Evolutionary conservation across 2,113 vertebrate genomes (phyloP).

Genomic region (Tricholaema leucomelas): DNA sequence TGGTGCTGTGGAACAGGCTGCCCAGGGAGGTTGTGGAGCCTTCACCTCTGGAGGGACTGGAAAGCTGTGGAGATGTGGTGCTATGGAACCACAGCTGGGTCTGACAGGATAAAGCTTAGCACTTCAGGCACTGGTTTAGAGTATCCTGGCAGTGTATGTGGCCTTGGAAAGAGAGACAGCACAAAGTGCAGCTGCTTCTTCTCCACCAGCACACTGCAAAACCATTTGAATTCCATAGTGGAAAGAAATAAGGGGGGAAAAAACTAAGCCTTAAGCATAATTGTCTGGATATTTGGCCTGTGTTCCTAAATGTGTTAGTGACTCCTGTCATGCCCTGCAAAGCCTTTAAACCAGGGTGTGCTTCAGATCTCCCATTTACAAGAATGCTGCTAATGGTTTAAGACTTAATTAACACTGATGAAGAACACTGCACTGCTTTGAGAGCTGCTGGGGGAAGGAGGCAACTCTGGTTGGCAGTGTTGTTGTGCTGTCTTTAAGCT

Average conservation of each 20-base stretch:
- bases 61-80: no score
- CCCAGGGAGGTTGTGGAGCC: no score
- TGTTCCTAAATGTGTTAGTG: not conserved
- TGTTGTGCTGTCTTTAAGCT: slow-evolving; percentile 1
- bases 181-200: not conserved
- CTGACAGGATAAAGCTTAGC: not conserved
- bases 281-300: not conserved
- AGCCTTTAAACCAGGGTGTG: not conserved
- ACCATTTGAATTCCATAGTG: fast-evolving
- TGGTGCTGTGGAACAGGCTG: no score
- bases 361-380: not conserved
- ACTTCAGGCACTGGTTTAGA: not conserved
- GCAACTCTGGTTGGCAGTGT: not conserved
- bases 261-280: not conserved
- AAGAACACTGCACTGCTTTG: not conserved
- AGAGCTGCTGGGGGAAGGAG: not conserved
- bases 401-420: not conserved
- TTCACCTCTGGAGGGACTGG: no score
- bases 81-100: no score
- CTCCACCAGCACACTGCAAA: not conserved
- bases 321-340: not conserved
- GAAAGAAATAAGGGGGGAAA: not conserved
- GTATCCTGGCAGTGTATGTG: not conserved
- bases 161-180: not conserved
- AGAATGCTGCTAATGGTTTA: not conserved